These are phyloP conservation scores for Dicyrtoma fusca DNA, from an alignment of 2,888 invertebrate genomes.

Conservation along the genomic window DNA sequence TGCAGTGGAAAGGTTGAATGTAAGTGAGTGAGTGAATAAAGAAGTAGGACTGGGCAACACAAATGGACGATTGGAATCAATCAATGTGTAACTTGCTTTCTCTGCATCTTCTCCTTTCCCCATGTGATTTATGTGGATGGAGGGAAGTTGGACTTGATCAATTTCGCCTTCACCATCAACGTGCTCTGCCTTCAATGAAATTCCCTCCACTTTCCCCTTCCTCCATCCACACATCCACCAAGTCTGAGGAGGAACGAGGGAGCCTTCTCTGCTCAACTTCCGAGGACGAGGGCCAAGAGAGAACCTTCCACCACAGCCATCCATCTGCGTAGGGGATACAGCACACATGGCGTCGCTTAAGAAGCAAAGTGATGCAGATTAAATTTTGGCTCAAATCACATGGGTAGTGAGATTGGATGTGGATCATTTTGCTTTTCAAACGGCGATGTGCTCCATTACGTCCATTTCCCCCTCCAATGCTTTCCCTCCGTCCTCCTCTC, in stretches of 20 bases:
- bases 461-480: not conserved
- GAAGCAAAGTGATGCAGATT: too few species aligned
- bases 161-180: conserved; percentile 24
- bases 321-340: too few species aligned
- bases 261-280: too few species aligned
- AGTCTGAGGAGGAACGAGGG: not conserved
- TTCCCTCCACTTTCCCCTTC: not conserved
- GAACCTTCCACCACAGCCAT: too few species aligned
- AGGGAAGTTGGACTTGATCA: conserved; percentile 31
- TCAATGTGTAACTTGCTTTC: conserved; percentile 33
- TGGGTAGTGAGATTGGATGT: too few species aligned
- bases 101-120: conserved; percentile 16
- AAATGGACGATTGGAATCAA: conserved; percentile 34
- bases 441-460: too few species aligned
- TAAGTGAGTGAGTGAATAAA: not conserved
- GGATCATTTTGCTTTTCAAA: too few species aligned
- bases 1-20: too few species aligned
- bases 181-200: conserved; percentile 27
- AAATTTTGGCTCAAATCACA: too few species aligned
- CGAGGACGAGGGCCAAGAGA: too few species aligned
- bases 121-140: conserved; percentile 32
- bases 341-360: too few species aligned
- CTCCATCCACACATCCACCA: not conserved
- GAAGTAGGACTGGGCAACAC: not conserved
- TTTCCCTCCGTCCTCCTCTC: not conserved